Percentiles rank a stretch among this genome's conserved stretches.
Conservation (phyloP, 2,888 invertebrate genomes). For the Platycheirus rosarum region DNA sequence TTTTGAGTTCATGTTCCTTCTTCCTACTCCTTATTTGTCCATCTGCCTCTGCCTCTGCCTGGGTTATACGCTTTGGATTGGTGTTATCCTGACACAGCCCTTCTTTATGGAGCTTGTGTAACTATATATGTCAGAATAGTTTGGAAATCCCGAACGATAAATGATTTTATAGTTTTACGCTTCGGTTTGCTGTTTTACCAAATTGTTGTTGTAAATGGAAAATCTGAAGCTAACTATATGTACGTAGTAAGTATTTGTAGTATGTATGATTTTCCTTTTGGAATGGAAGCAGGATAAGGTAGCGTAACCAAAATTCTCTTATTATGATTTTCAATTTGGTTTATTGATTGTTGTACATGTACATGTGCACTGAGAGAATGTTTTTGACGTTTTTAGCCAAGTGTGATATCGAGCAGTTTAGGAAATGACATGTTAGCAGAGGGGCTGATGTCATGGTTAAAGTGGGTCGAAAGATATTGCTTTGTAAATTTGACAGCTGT, state of each 20-base stretch:
- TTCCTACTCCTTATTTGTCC: constrained; percentile 71
- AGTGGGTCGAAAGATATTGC: no score
- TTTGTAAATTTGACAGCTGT: no score
- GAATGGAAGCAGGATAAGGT: background rate
- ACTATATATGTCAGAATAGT: constrained; percentile 43
- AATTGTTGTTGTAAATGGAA: background rate
- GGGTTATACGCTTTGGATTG: constrained; percentile 9
- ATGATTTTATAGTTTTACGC: constrained; percentile 68
- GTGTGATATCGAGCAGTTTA: no score
- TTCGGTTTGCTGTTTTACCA: constrained; percentile 46
- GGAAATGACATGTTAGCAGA: no score
- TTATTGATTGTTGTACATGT: no score
- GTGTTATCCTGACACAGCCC: constrained; percentile 46
- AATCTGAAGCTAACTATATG: background rate
- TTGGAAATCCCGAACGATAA: constrained; percentile 12
- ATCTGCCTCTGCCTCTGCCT: constrained; percentile 10
- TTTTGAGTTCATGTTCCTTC: constrained; percentile 47
- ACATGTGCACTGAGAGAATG: no score
- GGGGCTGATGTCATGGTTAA: no score
- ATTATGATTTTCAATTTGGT: constrained; percentile 33
- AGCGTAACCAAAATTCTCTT: background rate
- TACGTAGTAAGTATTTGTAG: no score
- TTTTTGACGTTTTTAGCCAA: no score
- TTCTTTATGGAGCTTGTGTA: constrained; percentile 50
- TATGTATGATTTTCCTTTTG: constrained; percentile 18